A percentile compares a stretch with the other conserved stretches of the same genome.
These are phyloP conservation scores for Rhincodon typus DNA, from an alignment of 2,797 vertebrate genomes.

Conservation along the genomic window DNA sequence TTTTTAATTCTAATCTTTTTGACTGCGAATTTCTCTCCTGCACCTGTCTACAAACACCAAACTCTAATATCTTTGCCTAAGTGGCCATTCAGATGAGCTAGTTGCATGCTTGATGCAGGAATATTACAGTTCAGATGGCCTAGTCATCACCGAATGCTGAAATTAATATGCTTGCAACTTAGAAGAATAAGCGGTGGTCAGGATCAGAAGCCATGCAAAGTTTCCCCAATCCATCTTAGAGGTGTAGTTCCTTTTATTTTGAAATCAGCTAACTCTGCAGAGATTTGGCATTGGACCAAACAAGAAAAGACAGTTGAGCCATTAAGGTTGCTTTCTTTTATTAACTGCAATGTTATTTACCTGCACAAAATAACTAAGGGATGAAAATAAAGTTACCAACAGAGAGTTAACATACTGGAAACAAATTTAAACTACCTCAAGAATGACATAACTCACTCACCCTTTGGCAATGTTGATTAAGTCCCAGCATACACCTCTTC, in stretches of 20 bases:
- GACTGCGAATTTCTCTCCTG: neutral
- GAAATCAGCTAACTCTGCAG: neutral
- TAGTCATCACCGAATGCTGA: neutral
- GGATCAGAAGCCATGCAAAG: neutral
- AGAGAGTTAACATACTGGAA: neutral
- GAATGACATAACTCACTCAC: slow-evolving; percentile 23
- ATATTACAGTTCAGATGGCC: neutral
- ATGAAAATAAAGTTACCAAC: neutral
- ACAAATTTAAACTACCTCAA: neutral
- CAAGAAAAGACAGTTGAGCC: neutral
- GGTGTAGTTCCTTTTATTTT: no score
- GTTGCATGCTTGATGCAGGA: neutral
- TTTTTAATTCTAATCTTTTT: neutral
- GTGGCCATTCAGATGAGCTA: neutral
- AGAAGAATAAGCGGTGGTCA: neutral
- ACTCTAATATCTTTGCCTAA: neutral
- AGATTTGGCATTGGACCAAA: neutral
- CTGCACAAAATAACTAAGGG: neutral
- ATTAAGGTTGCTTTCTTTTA: neutral
- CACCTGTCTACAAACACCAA: neutral
- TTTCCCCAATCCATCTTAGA: neutral
- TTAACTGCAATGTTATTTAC: neutral
- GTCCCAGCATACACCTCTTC: slow-evolving; percentile 11
- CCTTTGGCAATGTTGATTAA: slow-evolving; percentile 16
- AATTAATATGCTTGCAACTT: neutral